Percentiles rank a stretch among this genome's conserved stretches.
Conservation (phyloP, 2,113 vertebrate species). For the Aleadryas rufinucha region DNA sequence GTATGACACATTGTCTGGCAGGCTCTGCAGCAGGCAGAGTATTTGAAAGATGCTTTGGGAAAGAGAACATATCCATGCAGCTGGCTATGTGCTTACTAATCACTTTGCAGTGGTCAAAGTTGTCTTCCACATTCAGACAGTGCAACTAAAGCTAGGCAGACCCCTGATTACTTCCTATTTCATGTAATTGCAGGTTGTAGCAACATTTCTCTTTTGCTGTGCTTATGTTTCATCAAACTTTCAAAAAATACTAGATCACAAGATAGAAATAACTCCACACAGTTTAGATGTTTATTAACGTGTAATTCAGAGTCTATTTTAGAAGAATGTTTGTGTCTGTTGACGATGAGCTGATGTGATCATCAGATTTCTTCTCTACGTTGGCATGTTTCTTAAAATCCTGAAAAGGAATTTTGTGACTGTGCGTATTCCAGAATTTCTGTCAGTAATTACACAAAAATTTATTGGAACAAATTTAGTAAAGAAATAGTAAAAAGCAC, state of each 20-base stretch:
- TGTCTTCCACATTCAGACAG: background rate
- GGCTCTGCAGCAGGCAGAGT: background rate
- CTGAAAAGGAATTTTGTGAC: background rate
- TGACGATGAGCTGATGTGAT: background rate
- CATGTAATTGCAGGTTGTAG: background rate
- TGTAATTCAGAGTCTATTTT: background rate
- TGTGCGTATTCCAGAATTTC: background rate
- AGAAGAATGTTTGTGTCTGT: background rate
- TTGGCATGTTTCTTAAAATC: background rate
- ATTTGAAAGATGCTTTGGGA: background rate
- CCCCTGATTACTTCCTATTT: background rate
- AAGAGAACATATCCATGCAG: background rate
- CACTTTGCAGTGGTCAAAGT: background rate
- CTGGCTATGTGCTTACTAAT: background rate
- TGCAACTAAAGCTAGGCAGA: background rate
- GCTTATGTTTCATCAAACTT: background rate
- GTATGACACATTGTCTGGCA: fast-evolving
- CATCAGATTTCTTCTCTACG: background rate
- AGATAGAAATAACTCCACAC: background rate
- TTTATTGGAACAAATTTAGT: background rate
- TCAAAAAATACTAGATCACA: background rate
- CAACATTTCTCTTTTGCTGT: background rate
- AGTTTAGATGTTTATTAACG: background rate
- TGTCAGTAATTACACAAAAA: background rate
- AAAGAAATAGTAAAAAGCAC: background rate